Evolutionary conservation across 2,888 invertebrate genomes (phyloP), one percentile per base, ranked within the genome.

Genomic region (Argyresthia goedartella): DNA sequence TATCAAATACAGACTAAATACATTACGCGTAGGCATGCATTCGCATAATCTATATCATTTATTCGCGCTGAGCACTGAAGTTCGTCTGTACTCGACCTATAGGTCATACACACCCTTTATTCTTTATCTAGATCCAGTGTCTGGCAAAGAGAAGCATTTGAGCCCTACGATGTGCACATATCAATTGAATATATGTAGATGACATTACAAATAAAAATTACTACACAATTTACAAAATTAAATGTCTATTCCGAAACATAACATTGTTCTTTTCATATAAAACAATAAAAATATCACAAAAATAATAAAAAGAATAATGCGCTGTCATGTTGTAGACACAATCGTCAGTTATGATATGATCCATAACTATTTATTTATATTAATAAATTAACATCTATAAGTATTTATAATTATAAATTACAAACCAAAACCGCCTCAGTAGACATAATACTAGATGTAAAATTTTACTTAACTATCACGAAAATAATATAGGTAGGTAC

Each of bases 401-500:
- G n/a, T n/a, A n/a, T n/a, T n/a, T n/a, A n/a, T 39, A 61, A 62
- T 67, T 62, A 67, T 70, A 68, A 69, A 67, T 69, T 73, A 75
- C 67, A 65, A 75, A 77, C 77, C 69, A 65, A 77, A 76, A 76
- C 73, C 75, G 75, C 73, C 72, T 74, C 70, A 65, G 68, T 65
- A 69, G 66, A 68, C 75, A 73, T 71, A 75, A 71, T 67, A 76
- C 75, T 80, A 81, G 69, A 76, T 71, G 73, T 71, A 67, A 65
- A 65, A 57, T 55, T 67, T 77, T 72, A 70, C 80, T 77, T 81
- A 81, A 72, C 78, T 84, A 84, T 81, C 79, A 81, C 79, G 80
- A 81, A 84, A 81, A 73, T 80, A 81, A 81, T 69, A 71, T 75
- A 79, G 74, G 70, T 77, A 77, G 76, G 48, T 50, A 49, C 25